These are phyloP conservation scores for Zeugodacus cucurbitae DNA, from an alignment of 1,140 invertebrate species.

Conservation along the genomic window DNA sequence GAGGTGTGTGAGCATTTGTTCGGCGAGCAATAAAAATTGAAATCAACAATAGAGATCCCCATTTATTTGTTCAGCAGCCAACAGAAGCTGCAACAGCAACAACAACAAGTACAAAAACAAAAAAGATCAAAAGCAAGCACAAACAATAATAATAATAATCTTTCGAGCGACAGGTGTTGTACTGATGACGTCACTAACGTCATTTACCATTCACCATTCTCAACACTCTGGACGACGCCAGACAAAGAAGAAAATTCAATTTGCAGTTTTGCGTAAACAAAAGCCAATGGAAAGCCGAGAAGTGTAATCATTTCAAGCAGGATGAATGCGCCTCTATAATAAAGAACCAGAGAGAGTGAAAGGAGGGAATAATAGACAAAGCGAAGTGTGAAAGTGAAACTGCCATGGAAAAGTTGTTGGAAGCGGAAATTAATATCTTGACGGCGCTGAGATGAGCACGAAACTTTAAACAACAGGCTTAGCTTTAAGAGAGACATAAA, in stretches of 20 bases:
- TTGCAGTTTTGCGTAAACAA: constrained; percentile 8
- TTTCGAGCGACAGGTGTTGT: constrained; percentile 6
- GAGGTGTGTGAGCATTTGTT: background rate
- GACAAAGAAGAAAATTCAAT: constrained; percentile 13
- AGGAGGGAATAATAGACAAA: background rate
- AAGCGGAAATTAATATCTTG: background rate
- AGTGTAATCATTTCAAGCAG: constrained; percentile 4
- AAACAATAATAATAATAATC: background rate
- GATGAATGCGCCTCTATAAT: background rate
- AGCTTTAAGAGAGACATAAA: too few species aligned
- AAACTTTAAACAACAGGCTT: background rate
- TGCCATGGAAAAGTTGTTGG: background rate
- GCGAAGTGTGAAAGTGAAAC: background rate
- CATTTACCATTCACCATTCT: background rate
- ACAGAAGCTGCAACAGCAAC: background rate
- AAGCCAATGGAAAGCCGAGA: background rate
- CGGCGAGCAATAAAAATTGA: background rate
- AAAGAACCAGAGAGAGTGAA: background rate
- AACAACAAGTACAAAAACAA: background rate
- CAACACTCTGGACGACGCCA: background rate
- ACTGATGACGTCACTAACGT: constrained; percentile 11
- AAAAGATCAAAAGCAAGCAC: constrained; percentile 1
- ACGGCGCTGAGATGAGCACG: background rate
- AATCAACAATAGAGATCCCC: background rate
- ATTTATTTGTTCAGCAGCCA: background rate